phyloP scores from a whole-genome alignment of 2,797 vertebrate species.

The Xenopus petersii region DNA sequence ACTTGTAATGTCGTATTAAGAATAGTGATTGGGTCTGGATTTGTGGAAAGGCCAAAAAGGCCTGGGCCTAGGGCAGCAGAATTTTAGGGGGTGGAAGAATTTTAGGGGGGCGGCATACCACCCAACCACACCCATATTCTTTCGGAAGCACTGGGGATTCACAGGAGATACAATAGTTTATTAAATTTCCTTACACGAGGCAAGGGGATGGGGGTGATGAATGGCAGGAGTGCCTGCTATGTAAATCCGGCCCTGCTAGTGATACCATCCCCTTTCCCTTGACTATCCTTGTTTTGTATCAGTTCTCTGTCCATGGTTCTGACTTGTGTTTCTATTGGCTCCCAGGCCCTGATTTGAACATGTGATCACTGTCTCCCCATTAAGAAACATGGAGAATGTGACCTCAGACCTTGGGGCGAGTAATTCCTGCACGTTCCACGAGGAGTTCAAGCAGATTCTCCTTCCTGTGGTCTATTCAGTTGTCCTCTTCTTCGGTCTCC shows the following conservation, averaged over 20 bases:
- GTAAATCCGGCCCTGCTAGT: neutral
- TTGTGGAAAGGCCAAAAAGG: neutral
- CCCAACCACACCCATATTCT: too few species aligned
- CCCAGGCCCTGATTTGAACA: conserved; percentile 26
- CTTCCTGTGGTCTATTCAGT: conserved; percentile 81
- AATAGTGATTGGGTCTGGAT: neutral
- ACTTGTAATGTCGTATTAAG: neutral
- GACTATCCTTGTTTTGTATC: neutral
- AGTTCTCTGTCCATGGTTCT: neutral
- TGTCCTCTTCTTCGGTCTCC: conserved; percentile 81
- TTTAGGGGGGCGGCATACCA: too few species aligned
- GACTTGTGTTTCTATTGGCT: neutral
- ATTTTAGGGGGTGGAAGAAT: too few species aligned
- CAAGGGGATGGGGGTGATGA: neutral
- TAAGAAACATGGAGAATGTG: conserved; percentile 56
- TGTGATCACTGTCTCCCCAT: conserved; percentile 23
- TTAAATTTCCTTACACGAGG: neutral
- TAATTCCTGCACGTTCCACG: conserved; percentile 81
- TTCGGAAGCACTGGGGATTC: too few species aligned
- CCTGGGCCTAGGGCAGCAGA: too few species aligned
- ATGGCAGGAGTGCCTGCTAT: neutral
- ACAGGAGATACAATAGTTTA: neutral
- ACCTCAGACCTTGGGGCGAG: neutral
- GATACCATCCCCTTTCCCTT: too few species aligned
- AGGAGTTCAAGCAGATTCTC: conserved; percentile 89